Evolutionary conservation across 1,140 invertebrate species (phyloP), one percentile per base, ranked within the genome.

Genomic region (Oreohelix idahoensis): DNA sequence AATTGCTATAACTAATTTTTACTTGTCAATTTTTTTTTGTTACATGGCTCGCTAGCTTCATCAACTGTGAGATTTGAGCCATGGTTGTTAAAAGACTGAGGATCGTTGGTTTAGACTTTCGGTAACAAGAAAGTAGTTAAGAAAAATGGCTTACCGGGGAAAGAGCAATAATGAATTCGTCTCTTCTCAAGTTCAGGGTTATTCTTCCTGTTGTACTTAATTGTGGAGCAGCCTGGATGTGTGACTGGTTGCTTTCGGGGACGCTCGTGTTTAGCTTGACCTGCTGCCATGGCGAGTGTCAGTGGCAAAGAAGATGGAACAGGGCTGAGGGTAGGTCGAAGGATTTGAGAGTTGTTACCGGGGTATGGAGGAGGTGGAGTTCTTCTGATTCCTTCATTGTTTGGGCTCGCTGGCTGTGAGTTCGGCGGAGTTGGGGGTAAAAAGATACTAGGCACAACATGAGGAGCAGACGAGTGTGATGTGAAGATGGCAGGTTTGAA

Each of bases 171-270:
- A 92, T 98, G 98, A 86, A 98, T 97, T 89, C 97, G 93, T 86
- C 97, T 94, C 92, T 98, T 98, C 92, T 98, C 98, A 84, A 98
- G 93, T 92, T 99, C 97, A 0, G 97, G 98, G 93, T 98, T 98
- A 92, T 98, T 98, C 88, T 97, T 94, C 85, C 98, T 94, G 93
- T 98, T 98, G 93, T 98, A 98, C 89, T 89, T 89, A 74, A 93
- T 92, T 17, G 92, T 93, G 20, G 92, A 91, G 81, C 92, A 93
- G 1, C 91, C 91, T 39, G 92, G 92, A 49, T 93, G 91, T 2
- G 92, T 93, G 63, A 84, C 73, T 38, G 89, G 89, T 23, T 85
- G 83, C 83, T 89, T 91, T 51, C 71, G 86, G 1, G 84, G 69
- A 1, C 79, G 81, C 0, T 79, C 85, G 0, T 78, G 66, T 11